Base-by-base conservation (phyloP, 2,113 vertebrate genomes). In the Osmerus eperlanus region DNA sequence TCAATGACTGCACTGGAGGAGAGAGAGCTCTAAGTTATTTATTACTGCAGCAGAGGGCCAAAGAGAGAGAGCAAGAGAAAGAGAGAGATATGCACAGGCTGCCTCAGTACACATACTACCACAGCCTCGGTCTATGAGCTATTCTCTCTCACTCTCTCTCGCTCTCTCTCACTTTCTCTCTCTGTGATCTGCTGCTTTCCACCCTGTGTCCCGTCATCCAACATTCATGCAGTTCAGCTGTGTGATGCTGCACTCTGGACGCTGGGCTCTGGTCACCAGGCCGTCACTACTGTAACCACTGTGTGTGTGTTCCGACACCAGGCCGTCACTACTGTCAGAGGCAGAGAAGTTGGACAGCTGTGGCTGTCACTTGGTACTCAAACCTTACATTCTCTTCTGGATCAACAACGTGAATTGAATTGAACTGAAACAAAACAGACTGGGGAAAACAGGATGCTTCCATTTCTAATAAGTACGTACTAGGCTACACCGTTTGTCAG, bases 11-110 rank as follows among this genome's bases (percentile, higher is more conserved):
- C 85, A 76, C 78, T 78, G 85, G 79, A 84, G 81, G 54, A 56
- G 83, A 86, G 83, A 90, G 81, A 78, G 77, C 80, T 84, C 85
- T 89, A 86, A 89, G 82, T 91, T 91, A 91, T 91, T 91, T 88
- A 91, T 91, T 85, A 89, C 89, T 91, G 89, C 89, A 84, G 81
- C 86, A 89, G 82, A 84, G 77, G 41, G 41, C 41, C 41, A 47
- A 5, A 47, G 9, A 47, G 41, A 47, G 41, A 47, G 41, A 9
- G 9, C 1, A 9, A 47, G 41, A 11, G 41, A 47, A 5, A 11
- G 41, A 47, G 8, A 47, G 41, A 47, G 41, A 47, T 2, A 12
- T 47, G 41, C 41, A 83, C 76, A 69, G 72, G 74, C 81, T 76
- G 82, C 81, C 81, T 84, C 81, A 71, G 62, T 7, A 36, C 28